Conservation (phyloP, 2,888 invertebrate species). For the Poecilus cupreus region DNA sequence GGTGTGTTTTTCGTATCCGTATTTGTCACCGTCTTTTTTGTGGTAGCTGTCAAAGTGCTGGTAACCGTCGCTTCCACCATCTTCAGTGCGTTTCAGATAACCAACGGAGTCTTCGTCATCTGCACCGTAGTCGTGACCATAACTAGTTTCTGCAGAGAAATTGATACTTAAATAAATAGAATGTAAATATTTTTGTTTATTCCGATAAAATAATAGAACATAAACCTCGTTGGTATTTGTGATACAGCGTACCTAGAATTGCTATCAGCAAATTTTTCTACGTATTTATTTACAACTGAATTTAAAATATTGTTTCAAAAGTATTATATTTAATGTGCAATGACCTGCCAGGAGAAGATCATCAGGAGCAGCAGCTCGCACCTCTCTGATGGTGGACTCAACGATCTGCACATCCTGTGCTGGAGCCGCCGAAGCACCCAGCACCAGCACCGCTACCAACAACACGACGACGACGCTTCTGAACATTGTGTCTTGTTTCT, state of each 20-base stretch:
- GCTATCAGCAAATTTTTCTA: too few species aligned
- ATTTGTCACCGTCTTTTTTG: constrained; percentile 83
- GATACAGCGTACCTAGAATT: too few species aligned
- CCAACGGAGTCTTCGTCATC: constrained; percentile 78
- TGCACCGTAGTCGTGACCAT: constrained; percentile 78
- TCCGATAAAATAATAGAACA: too few species aligned
- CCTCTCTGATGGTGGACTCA: constrained; percentile 77
- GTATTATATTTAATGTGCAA: neutral
- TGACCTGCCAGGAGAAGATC: constrained; percentile 68
- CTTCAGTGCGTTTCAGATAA: constrained; percentile 78
- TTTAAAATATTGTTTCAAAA: too few species aligned
- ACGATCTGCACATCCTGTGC: constrained; percentile 69
- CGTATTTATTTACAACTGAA: too few species aligned
- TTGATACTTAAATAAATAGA: neutral
- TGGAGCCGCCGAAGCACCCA: constrained; percentile 53
- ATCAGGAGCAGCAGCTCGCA: constrained; percentile 73
- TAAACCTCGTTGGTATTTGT: too few species aligned
- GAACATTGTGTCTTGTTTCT: neutral
- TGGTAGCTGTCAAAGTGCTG: constrained; percentile 83
- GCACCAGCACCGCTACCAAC: neutral
- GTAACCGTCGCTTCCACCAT: constrained; percentile 83
- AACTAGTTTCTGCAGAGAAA: constrained; percentile 67
- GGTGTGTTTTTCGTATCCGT: constrained; percentile 81
- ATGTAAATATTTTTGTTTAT: neutral
- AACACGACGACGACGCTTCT: neutral